Evolutionary conservation across 1,140 invertebrate species (phyloP).

Genomic region (Dufourea novaeangliae): DNA sequence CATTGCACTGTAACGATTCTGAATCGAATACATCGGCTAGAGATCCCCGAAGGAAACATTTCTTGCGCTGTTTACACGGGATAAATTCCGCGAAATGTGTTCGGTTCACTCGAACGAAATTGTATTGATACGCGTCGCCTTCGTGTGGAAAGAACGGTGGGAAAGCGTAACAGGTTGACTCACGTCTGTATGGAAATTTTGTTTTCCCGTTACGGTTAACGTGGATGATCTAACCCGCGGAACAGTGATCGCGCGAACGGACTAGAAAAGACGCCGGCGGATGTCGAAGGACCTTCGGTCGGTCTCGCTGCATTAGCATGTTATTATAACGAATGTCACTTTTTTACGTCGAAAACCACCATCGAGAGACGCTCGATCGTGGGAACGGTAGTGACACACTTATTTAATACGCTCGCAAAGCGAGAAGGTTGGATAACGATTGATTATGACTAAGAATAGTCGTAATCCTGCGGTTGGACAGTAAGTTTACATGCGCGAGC

Average conservation of each 20-base stretch:
- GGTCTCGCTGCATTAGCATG: slow-evolving; percentile 32
- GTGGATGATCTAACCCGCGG: slow-evolving; percentile 30
- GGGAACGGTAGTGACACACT: slow-evolving; percentile 50
- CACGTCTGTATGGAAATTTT: slow-evolving; percentile 10
- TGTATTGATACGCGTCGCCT: no score
- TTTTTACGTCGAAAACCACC: slow-evolving; percentile 23
- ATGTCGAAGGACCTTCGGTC: slow-evolving; percentile 24
- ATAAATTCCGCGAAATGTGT: no score
- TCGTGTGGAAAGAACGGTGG: no score
- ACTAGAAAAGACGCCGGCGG: slow-evolving; percentile 16
- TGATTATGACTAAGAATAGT: slow-evolving; percentile 14
- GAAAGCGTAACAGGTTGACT: neutral
- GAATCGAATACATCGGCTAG: no score
- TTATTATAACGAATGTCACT: slow-evolving; percentile 50
- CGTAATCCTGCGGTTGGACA: slow-evolving; percentile 13
- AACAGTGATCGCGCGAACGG: neutral
- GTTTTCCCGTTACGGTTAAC: slow-evolving; percentile 11
- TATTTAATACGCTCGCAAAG: slow-evolving; percentile 36
- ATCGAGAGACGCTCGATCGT: slow-evolving; percentile 33
- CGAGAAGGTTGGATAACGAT: slow-evolving; percentile 43
- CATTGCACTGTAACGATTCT: no score
- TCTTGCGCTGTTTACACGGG: no score
- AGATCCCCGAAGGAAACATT: no score
- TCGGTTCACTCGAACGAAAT: no score
- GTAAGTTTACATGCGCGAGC: neutral